phyloP scores from a whole-genome alignment of 2,113 vertebrate species.

The Caranx melampygus region DNA sequence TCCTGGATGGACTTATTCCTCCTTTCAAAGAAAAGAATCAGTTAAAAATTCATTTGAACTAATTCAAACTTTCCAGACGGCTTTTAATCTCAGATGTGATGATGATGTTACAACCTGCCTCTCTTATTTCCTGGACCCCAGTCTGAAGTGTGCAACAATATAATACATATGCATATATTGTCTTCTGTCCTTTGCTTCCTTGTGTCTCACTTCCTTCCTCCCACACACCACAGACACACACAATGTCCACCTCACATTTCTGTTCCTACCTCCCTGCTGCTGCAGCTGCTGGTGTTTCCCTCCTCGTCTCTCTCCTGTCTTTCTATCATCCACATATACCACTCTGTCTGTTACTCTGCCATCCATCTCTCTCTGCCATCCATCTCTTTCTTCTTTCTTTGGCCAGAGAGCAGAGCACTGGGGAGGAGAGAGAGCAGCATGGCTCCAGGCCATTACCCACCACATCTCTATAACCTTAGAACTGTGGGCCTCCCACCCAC shows the following conservation, averaged over 20 bases:
- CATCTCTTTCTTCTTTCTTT: conserved; percentile 25
- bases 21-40: too few relatives aligned
- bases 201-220: conserved; percentile 34
- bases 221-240: conserved; percentile 28
- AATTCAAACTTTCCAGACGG: not conserved
- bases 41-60: too few relatives aligned
- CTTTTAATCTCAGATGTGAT: not conserved
- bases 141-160: not conserved
- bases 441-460: conserved; percentile 55
- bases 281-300: conserved; percentile 51
- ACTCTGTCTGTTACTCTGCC: conserved; percentile 1
- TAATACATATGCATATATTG: conserved; percentile 51
- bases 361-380: conserved; percentile 4
- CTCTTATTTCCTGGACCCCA: not conserved
- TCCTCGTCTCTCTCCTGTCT: not conserved
- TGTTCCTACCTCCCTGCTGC: conserved; percentile 3
- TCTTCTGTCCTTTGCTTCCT: conserved; percentile 12
- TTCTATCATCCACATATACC: conserved; percentile 24
- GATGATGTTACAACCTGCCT: too few relatives aligned
- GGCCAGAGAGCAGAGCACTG: conserved; percentile 9
- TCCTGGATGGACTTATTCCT: too few relatives aligned
- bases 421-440: conserved; percentile 20
- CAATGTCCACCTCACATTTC: conserved; percentile 34
- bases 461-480: conserved; percentile 38
- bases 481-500: not conserved